Percentiles rank a stretch among this genome's conserved stretches.
phyloP scores from a whole-genome alignment of 1,140 invertebrate species.

The Adelges cooleyi region DNA sequence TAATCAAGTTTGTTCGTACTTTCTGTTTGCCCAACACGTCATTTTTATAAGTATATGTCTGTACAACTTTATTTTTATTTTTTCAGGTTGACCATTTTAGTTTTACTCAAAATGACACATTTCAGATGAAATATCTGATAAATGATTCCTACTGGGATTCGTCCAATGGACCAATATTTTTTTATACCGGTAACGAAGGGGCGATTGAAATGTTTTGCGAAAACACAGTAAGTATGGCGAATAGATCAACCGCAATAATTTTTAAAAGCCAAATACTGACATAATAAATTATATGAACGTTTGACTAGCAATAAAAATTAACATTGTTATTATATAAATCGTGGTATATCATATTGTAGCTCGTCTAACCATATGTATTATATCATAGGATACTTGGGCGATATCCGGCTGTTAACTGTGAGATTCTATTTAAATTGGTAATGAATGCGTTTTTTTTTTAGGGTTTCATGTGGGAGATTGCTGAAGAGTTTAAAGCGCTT shows the following conservation, averaged over 20 bases:
- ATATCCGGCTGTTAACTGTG: no score
- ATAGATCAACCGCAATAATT: no score
- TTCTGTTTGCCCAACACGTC: background rate
- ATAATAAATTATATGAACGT: no score
- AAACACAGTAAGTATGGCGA: conserved; percentile 64
- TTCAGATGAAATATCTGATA: conserved; percentile 67
- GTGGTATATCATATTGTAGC: no score
- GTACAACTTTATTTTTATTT: background rate
- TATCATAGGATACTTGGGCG: no score
- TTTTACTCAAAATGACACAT: conserved; percentile 59
- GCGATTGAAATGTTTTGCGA: conserved; percentile 79
- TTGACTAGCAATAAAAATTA: no score
- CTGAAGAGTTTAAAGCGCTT: conserved; percentile 63
- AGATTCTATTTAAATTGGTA: no score
- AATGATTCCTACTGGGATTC: conserved; percentile 60
- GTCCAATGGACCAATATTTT: conserved; percentile 69
- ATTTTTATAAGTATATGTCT: background rate
- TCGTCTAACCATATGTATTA: no score
- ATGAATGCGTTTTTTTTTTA: no score
- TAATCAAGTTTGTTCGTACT: background rate
- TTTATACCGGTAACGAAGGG: conserved; percentile 97
- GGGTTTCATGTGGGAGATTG: conserved; percentile 92
- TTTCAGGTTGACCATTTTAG: conserved; percentile 63
- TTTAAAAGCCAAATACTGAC: no score
- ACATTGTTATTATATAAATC: no score